Evolutionary conservation across 2,113 vertebrate genomes (phyloP).

Genomic region (Grammomys dolichurus): DNA sequence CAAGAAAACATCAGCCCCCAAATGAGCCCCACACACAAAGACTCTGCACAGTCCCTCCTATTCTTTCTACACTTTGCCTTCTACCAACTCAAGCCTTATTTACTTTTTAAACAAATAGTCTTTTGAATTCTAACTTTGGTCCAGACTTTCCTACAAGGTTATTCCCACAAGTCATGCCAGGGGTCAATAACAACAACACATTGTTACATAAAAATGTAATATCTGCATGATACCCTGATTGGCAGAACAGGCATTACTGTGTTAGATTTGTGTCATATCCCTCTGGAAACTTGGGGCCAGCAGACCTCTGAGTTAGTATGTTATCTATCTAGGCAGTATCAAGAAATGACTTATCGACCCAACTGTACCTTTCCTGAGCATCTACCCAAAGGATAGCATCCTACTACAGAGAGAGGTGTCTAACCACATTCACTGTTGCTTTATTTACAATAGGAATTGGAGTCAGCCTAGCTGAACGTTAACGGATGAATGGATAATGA

Average conservation of each 20-base stretch:
- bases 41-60: slow-evolving; percentile 73
- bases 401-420: not conserved
- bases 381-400: not conserved
- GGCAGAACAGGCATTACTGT: not conserved
- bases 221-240: not conserved
- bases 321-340: not conserved
- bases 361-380: not conserved
- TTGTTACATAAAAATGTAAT: too few relatives aligned
- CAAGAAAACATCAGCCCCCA: slow-evolving; percentile 76
- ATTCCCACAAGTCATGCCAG: not conserved
- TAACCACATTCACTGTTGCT: not conserved
- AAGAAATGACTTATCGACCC: not conserved
- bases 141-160: slow-evolving; percentile 46
- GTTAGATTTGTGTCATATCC: not conserved
- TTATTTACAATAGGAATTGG: not conserved
- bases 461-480: not conserved
- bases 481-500: not conserved
- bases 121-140: slow-evolving; percentile 56
- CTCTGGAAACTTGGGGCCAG: not conserved
- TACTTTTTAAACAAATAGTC: slow-evolving; percentile 65
- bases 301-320: not conserved
- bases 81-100: slow-evolving; percentile 64
- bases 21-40: slow-evolving; percentile 75
- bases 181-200: not conserved
- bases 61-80: slow-evolving; percentile 46